Conservation (phyloP, 2,113 vertebrate genomes). For the Poecile atricapillus region DNA sequence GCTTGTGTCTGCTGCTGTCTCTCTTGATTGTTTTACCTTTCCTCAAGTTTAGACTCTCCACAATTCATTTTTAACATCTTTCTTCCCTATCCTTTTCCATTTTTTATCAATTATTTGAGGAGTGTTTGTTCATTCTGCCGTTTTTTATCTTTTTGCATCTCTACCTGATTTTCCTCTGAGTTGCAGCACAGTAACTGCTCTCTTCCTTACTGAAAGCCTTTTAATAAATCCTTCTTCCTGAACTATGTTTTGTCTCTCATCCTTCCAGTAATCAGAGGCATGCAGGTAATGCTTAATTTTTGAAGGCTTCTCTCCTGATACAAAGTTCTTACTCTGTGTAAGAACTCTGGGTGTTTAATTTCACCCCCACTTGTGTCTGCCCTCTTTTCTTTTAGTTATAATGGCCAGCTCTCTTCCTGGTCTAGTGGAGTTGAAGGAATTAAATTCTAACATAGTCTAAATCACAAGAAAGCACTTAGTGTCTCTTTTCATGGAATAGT, state of each 20-base stretch:
- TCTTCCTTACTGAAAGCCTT: neutral
- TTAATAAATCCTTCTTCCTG: neutral
- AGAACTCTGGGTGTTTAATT: neutral
- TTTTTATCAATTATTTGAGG: neutral
- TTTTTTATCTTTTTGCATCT: neutral
- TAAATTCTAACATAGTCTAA: neutral
- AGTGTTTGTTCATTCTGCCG: accelerated
- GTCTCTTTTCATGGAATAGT: neutral
- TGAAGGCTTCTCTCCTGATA: neutral
- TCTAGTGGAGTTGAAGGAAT: neutral
- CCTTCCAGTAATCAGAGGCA: neutral
- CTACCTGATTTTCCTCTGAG: neutral
- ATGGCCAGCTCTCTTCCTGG: neutral
- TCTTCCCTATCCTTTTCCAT: neutral
- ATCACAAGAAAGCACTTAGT: neutral
- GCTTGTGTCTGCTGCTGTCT: neutral
- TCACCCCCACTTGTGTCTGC: neutral
- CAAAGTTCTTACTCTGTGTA: neutral
- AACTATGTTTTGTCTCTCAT: neutral
- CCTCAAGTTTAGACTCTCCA: neutral
- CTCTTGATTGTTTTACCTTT: neutral
- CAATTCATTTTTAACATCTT: neutral
- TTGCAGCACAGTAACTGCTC: neutral
- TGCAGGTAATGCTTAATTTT: neutral
- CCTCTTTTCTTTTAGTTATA: neutral